A percentile compares a stretch with the other conserved stretches of the same genome.
These are phyloP conservation scores for Melierax canorus DNA, from an alignment of 2,113 vertebrate genomes.

Conservation along the genomic window DNA sequence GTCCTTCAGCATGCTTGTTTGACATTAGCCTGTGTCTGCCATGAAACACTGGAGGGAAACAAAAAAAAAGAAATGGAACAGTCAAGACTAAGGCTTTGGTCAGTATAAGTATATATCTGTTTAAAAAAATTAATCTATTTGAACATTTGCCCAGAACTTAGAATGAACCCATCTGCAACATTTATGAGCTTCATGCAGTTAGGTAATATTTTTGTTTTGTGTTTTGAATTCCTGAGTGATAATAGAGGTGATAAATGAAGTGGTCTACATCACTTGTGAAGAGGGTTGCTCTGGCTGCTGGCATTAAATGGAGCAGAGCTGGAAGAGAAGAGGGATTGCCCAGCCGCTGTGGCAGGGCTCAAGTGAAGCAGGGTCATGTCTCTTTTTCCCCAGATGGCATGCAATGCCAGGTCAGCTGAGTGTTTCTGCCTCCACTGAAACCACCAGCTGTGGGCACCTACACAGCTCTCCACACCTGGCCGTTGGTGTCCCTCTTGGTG, in stretches of 20 bases:
- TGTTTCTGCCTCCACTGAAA: neutral
- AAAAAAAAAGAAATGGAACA: neutral
- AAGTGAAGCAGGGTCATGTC: neutral
- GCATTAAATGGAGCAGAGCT: neutral
- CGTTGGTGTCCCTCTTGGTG: fast-evolving
- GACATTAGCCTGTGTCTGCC: neutral
- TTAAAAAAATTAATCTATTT: neutral
- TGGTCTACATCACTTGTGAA: neutral
- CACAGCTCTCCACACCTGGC: neutral
- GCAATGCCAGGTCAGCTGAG: neutral
- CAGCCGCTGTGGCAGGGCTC: fast-evolving
- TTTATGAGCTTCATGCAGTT: neutral
- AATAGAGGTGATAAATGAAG: neutral
- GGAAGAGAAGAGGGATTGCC: neutral
- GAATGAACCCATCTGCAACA: conserved; percentile 40
- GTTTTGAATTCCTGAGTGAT: conserved; percentile 6
- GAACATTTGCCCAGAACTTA: conserved; percentile 42
- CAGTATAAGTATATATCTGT: neutral
- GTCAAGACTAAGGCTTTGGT: neutral
- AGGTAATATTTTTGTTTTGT: conserved; percentile 20
- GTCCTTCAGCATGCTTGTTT: neutral
- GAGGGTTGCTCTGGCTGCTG: neutral
- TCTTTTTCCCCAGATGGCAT: neutral
- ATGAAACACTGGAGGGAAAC: neutral
- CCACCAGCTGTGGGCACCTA: neutral